Percentiles rank a stretch among this genome's conserved stretches.
These are phyloP conservation scores for Dromiciops gliroides DNA, from an alignment of 2,113 vertebrate species.

Conservation along the genomic window DNA sequence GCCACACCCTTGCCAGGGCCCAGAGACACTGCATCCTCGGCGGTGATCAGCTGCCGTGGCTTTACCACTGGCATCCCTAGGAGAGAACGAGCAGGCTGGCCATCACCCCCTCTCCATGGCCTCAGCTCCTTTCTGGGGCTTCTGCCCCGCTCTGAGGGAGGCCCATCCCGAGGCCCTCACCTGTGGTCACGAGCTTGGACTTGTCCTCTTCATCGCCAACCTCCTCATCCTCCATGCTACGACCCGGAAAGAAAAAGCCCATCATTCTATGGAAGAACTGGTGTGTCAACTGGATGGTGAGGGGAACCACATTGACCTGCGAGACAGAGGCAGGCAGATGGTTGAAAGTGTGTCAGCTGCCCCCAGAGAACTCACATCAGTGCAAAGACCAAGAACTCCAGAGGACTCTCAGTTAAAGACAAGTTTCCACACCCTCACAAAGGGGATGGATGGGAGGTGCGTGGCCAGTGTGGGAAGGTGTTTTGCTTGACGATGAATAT, in stretches of 20 bases:
- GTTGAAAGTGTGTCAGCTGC: not conserved
- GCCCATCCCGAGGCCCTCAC: slow-evolving; percentile 80
- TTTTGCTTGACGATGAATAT: not conserved
- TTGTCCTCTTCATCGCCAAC: slow-evolving; percentile 98
- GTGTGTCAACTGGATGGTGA: slow-evolving; percentile 98
- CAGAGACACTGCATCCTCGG: slow-evolving; percentile 92
- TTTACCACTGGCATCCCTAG: slow-evolving; percentile 95
- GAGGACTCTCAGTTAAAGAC: not conserved
- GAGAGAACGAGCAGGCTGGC: slow-evolving; percentile 35
- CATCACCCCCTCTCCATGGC: slow-evolving; percentile 17
- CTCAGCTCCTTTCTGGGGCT: slow-evolving; percentile 4
- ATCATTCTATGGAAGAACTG: slow-evolving; percentile 99
- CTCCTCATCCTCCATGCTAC: slow-evolving; percentile 97
- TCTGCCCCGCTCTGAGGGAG: slow-evolving; percentile 25
- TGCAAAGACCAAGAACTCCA: too few relatives aligned
- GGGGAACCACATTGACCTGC: slow-evolving; percentile 97
- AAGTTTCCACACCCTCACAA: not conserved
- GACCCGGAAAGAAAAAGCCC: slow-evolving; percentile 98
- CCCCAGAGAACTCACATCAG: too few relatives aligned
- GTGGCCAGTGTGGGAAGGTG: not conserved
- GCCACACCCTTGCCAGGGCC: slow-evolving; percentile 93
- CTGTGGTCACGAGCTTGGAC: slow-evolving; percentile 96
- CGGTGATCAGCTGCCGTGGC: slow-evolving; percentile 89
- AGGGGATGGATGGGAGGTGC: too few relatives aligned
- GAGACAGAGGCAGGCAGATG: rapidly evolving